Percentiles rank a stretch among this genome's conserved stretches.
Conservation (phyloP, 2,113 vertebrate species). For the Sakesphorus luctuosus region DNA sequence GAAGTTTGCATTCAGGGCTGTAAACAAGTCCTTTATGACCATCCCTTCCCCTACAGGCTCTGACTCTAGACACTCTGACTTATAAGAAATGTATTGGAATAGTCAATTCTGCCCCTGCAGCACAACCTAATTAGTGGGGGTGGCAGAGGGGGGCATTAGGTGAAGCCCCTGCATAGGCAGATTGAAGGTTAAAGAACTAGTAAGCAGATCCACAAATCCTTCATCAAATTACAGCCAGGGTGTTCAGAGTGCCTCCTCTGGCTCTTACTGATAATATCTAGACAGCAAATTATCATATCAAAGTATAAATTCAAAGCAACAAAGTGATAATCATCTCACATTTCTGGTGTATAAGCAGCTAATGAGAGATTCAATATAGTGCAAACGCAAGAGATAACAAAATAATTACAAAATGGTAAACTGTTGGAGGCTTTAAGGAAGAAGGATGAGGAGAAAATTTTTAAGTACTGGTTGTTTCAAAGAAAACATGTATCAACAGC, state of each 20-base stretch:
- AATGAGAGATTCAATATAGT: constrained; percentile 10
- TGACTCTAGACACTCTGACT: neutral
- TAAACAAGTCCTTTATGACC: neutral
- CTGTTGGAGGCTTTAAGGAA: neutral
- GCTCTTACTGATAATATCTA: constrained; percentile 36
- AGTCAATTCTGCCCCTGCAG: neutral
- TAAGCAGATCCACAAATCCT: constrained; percentile 15
- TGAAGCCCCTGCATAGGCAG: neutral
- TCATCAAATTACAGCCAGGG: neutral
- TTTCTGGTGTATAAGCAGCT: neutral
- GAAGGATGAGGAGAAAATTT: neutral
- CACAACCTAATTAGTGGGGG: neutral
- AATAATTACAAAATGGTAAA: constrained; percentile 25
- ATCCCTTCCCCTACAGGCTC: neutral
- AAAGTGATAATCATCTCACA: neutral
- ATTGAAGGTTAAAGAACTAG: neutral
- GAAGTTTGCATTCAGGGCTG: neutral
- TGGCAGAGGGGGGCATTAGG: neutral
- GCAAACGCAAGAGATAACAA: constrained; percentile 9
- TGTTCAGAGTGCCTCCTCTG: neutral
- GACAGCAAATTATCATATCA: constrained; percentile 57
- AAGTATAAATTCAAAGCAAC: constrained; percentile 41
- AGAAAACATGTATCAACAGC: neutral
- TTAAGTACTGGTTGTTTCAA: neutral
- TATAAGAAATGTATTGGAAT: neutral